Evolutionary conservation across 2,888 invertebrate genomes (phyloP), one percentile per base, ranked within the genome.

Genomic region (Salticus scenicus): DNA sequence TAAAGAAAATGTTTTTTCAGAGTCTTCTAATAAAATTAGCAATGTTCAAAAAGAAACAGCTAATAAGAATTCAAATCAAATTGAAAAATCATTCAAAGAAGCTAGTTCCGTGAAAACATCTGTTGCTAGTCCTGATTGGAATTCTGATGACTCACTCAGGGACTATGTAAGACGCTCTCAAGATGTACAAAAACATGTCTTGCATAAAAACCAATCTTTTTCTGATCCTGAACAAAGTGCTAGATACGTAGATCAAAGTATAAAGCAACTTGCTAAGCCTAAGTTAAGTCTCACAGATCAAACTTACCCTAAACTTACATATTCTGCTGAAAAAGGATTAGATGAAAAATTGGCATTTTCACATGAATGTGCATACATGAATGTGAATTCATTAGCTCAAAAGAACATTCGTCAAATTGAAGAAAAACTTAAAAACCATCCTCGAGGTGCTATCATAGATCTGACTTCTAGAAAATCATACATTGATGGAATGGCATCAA

Each of bases 381-480:
- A 79, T 79, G 79, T 80, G 4, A 85, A 85, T 66, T 75, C 79
- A n/a, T 42, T 78, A 2, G 78, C 86, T 42, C 81, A 87, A 27
- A 88, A 82, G 76, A 88, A 88, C 63, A 86, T 88, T 24, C 86
- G 71, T 0, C 86, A 86, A 66, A 86, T 88, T 57, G 88, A 88
- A 69, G 80, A 87, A 37, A 86, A 71, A 31, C 33, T 88, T 51
- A 79, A 86, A 71, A 77, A 72, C 51, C 86, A 87, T 79, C 88
- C 86, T 41, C 74, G 88, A 31, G 88, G 88, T 12, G 88, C 86
- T 30, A 86, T 88, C 24, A 86, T 88, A 69, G 88, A 88, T 66
- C 69, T 88, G 42, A 88, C 88, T n/a, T 88, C 88, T 27, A 86
- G 88, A 51, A 82, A 81, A 57, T 88, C 88, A 24, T 88, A 85